Evolutionary conservation across 2,888 invertebrate species (phyloP), one percentile per base, ranked within the genome.

Genomic region (Drosophila anomelani): DNA sequence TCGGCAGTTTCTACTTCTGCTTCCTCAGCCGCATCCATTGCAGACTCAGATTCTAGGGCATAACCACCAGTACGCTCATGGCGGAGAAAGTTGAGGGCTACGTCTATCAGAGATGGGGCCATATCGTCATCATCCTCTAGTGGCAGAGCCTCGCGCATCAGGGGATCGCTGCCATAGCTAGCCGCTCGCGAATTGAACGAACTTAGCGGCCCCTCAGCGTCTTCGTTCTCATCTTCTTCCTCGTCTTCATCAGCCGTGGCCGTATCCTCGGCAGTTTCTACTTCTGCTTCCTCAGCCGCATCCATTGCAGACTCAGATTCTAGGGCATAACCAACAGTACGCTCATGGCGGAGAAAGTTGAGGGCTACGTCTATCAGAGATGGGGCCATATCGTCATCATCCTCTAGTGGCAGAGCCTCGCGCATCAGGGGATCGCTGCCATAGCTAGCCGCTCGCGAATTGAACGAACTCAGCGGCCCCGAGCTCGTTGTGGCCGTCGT

Each of bases 341-440:
- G 43, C 20, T 74, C 76, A 17, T 59, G 53, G 6, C 46, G 64
- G 32, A 84, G 12, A 36, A 69, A 71, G 13, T 62, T 46, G 1
- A 87, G 47, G 5, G 73, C 68, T 2, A 88, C 61, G 32, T 76
- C 82, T 7, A 85, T 67, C 43, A 87, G 54, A 0, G 85, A 68
- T 12, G 68, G 63, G n/a, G 64, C 81, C 13, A 84, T 76, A 13
- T 74, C 73, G n/a, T 77, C 69, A 29, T 69, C 51, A 10, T 53
- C 72, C 53, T 58, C 77, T 15, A 59, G n/a, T 0, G 55, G 41
- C 4, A 38, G 39, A 7, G 55, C 32, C 23, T 57, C 60, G 15
- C 77, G 63, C 34, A 71, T 44, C 3, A 75, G 38, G 2, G 73
- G 77, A 57, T 77, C 77, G 34, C 41, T 71, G 13, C 23, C 70